Evolutionary conservation across 2,888 invertebrate genomes (phyloP), one percentile per base, ranked within the genome.

Genomic region (Lutraria lutraria): DNA sequence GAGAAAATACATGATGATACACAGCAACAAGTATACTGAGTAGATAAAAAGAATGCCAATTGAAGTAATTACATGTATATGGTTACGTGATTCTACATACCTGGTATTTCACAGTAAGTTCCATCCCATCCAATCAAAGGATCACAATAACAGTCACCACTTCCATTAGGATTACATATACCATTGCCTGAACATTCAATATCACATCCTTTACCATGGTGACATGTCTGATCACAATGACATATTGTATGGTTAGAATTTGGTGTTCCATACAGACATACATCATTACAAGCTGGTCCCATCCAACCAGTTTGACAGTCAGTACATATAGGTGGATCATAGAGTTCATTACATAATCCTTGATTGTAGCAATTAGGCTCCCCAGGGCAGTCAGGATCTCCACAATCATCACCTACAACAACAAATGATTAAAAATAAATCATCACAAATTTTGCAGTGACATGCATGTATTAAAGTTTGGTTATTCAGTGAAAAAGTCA

Each of bases 111-210:
- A 90, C 95, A 95, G 80, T 90, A 94, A 0, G 88, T 90, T 15
- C 95, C 95, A 56, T 88, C 87, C 94, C 95, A 95, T 0, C 95
- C 95, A 15, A 86, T 72, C 68, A 94, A 85, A 10, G 94, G 94
- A 25, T 93, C 93, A 87, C 95, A 95, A 84, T 89, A 90, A 86
- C 95, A 95, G 1, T 63, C 43, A 53, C 87, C 87, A 25, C 89
- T 85, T 2, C 88, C 85, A 81, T 86, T 80, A 21, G 56, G 34
- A 53, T 93, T 90, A 90, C 95, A 95, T 0, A 60, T 76, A 10
- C 95, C 95, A 88, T 95, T 93, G 12, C 89, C 89, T 4, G 94
- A 95, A 85, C 95, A 95, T 88, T 94, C 89, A n/a, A 95, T 94
- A 88, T 95, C 91, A 88, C 95, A 95, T 4, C 94, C 94, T 6